A percentile compares a stretch with the other conserved stretches of the same genome.
These are phyloP conservation scores for Schizopygopsis pylzovi DNA, from an alignment of 2,797 vertebrate genomes.

Conservation along the genomic window DNA sequence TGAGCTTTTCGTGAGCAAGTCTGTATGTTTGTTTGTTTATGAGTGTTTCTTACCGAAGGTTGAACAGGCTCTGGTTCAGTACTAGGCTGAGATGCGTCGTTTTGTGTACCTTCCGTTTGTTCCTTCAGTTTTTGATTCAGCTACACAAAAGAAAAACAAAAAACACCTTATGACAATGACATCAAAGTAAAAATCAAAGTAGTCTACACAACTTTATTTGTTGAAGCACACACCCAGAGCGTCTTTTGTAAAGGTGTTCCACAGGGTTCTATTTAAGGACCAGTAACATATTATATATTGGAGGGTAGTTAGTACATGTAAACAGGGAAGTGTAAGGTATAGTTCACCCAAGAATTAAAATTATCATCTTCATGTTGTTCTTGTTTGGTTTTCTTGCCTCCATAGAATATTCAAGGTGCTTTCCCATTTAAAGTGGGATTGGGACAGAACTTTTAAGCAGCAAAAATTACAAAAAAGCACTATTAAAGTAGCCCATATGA, in stretches of 20 bases:
- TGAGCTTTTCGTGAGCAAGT: neutral
- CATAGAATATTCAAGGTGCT: neutral
- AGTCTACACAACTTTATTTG: neutral
- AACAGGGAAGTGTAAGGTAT: neutral
- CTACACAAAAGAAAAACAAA: slow-evolving; percentile 66
- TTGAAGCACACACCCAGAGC: neutral
- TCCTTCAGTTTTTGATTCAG: slow-evolving; percentile 85
- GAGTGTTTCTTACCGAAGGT: slow-evolving; percentile 77
- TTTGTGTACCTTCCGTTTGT: slow-evolving; percentile 74
- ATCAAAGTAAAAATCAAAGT: neutral
- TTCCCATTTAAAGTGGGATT: neutral
- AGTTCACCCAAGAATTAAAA: neutral
- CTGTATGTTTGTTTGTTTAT: slow-evolving; percentile 25
- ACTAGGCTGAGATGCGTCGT: slow-evolving; percentile 70
- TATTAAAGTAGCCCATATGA: neutral
- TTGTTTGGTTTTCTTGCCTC: neutral
- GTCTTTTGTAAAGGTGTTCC: neutral
- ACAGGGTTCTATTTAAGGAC: slow-evolving; percentile 3
- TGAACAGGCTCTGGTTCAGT: slow-evolving; percentile 78
- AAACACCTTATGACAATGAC: neutral
- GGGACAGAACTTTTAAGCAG: neutral
- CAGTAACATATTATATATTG: neutral
- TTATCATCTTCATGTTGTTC: neutral
- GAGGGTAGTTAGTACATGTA: neutral
- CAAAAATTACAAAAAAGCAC: neutral